phyloP scores from a whole-genome alignment of 2,797 vertebrate genomes.

The Mormyrus hasselquistii region DNA sequence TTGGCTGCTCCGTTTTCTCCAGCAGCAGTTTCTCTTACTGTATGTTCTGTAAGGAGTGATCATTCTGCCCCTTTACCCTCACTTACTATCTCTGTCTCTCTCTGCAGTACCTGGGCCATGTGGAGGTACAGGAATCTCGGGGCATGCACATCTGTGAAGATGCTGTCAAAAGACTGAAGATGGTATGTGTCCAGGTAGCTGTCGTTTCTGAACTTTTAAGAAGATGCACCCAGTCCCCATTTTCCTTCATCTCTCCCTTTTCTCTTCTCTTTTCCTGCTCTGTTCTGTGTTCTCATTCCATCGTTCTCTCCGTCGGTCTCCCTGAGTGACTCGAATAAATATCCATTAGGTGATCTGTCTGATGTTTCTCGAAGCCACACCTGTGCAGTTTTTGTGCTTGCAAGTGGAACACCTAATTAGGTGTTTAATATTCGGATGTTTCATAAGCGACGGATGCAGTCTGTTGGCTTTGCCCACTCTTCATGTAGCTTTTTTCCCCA shows the following conservation, averaged over 20 bases:
- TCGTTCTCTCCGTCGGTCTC: not conserved
- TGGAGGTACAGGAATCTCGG: slow-evolving; percentile 96
- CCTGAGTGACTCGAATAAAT: not conserved
- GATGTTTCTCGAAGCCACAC: not conserved
- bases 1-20: not conserved
- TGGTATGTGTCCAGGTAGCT: slow-evolving; percentile 73
- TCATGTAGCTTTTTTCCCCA: not conserved
- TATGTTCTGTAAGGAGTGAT: not conserved
- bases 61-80: not conserved
- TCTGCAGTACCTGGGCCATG: slow-evolving; percentile 89
- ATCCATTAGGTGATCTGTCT: not conserved
- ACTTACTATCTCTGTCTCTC: slow-evolving; percentile 22
- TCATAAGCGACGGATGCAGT: not conserved
- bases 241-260: slow-evolving; percentile 6
- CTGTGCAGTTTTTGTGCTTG: not conserved
- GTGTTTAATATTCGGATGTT: not conserved
- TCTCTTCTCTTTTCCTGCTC: too few species aligned
- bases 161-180: slow-evolving; percentile 94
- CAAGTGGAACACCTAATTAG: not conserved
- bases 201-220: slow-evolving; percentile 11
- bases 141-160: slow-evolving; percentile 99
- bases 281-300: not conserved
- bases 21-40: slow-evolving; percentile 3
- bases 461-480: not conserved
- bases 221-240: not conserved